Evolutionary conservation across 2,888 invertebrate genomes (phyloP).

Genomic region (Drosophila austrosaltans): DNA sequence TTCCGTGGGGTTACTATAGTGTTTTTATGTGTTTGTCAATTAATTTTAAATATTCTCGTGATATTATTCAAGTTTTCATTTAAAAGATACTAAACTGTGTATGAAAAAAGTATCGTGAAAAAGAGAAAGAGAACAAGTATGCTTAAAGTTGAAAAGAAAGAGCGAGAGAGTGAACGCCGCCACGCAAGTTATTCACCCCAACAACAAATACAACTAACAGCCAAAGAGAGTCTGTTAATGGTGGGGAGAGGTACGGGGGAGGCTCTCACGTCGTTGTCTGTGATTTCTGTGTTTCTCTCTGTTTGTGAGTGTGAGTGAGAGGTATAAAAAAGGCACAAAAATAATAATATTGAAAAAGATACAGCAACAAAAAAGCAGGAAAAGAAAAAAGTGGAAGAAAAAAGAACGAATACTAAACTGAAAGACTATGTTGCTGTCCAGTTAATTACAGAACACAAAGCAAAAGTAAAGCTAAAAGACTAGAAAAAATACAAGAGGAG

Average conservation of each 20-base stretch:
- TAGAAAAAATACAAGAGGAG: conserved; percentile 23
- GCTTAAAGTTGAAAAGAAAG: conserved; percentile 29
- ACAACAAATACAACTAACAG: conserved; percentile 62
- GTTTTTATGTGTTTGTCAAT: background rate
- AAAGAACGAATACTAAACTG: conserved; percentile 25
- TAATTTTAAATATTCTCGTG: conserved; percentile 57
- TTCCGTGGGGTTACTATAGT: background rate
- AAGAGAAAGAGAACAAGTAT: conserved; percentile 32
- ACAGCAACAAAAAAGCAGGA: conserved; percentile 61
- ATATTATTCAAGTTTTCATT: conserved; percentile 64
- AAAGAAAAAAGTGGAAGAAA: conserved; percentile 22
- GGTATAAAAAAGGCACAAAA: conserved; percentile 61
- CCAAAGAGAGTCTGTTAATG: conserved; percentile 10
- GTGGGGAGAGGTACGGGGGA: conserved; percentile 46
- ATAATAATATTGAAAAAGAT: conserved; percentile 76
- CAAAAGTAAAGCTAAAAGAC: conserved; percentile 68
- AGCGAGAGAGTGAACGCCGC: conserved; percentile 63
- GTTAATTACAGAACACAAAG: conserved; percentile 71
- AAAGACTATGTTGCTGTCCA: conserved; percentile 57
- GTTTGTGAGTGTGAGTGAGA: conserved; percentile 45
- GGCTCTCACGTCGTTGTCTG: conserved; percentile 61
- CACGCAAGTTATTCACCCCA: conserved; percentile 79
- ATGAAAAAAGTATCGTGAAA: conserved; percentile 48
- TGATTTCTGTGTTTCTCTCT: conserved; percentile 36
- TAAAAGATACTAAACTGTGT: conserved; percentile 74